Percentiles rank a stretch among this genome's conserved stretches.
Evolutionary conservation across 1,140 invertebrate genomes (phyloP).

Genomic region (Ceratosolen fusciceps): DNA sequence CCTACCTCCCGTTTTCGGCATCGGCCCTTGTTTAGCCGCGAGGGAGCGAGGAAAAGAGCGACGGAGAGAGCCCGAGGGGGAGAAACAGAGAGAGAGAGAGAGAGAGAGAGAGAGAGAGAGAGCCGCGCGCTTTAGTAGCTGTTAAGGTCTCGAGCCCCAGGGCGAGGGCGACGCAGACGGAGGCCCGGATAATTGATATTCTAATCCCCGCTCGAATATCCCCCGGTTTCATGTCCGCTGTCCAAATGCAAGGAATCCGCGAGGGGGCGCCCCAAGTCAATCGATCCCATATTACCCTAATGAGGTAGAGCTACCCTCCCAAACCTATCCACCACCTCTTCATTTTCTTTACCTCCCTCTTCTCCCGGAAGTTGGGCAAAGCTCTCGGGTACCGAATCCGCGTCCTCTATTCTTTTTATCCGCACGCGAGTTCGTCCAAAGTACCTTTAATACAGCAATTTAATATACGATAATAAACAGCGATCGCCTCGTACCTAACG

Average conservation of each 20-base stretch:
- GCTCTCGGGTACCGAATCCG: too few relatives aligned
- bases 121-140: conserved; percentile 69
- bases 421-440: too few relatives aligned
- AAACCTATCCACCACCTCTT: neutral
- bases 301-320: conserved; percentile 16
- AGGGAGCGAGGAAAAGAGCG: conserved; percentile 55
- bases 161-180: conserved; percentile 15
- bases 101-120: conserved; percentile 56
- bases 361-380: too few relatives aligned
- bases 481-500: too few relatives aligned
- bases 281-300: conserved; percentile 44
- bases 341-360: neutral
- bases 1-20: neutral
- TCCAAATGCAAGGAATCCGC: conserved; percentile 27
- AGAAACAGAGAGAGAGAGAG: conserved; percentile 59
- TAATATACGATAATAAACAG: too few relatives aligned
- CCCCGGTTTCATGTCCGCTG: conserved; percentile 15
- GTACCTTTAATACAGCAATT: too few relatives aligned
- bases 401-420: too few relatives aligned
- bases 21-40: conserved; percentile 26
- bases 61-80: conserved; percentile 1
- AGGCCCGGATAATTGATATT: conserved; percentile 65
- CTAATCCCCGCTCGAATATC: conserved; percentile 57
- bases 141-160: conserved; percentile 66
- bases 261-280: conserved; percentile 7